phyloP scores from a whole-genome alignment of 2,113 vertebrate species.

The Dasyornis broadbenti region DNA sequence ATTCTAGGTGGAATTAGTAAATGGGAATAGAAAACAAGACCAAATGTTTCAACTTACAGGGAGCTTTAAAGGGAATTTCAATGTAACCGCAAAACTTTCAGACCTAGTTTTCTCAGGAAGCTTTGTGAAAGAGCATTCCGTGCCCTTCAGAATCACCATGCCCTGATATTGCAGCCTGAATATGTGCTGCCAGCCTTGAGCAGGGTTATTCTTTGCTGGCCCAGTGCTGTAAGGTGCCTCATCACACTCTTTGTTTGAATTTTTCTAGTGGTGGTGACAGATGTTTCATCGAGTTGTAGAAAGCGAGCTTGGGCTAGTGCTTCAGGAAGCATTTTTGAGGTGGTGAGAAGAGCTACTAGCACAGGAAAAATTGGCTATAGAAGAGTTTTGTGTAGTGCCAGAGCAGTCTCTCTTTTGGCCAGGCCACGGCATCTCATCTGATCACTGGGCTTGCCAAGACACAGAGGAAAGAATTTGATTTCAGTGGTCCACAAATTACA shows the following conservation, averaged over 20 bases:
- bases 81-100: background rate
- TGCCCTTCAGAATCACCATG: background rate
- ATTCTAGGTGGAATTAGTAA: background rate
- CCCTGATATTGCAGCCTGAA: background rate
- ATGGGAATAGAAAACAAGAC: background rate
- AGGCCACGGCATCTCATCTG: background rate
- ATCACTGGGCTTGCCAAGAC: conserved; percentile 18
- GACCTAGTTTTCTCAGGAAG: background rate
- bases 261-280: background rate
- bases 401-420: conserved; percentile 1
- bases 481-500: conserved; percentile 29
- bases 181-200: background rate
- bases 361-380: background rate
- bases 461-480: conserved; percentile 36
- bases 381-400: background rate
- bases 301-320: background rate
- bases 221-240: background rate
- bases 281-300: background rate
- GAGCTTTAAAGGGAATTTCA: background rate
- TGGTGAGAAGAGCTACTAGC: background rate
- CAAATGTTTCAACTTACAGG: background rate
- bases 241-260: background rate
- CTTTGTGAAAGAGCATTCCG: background rate
- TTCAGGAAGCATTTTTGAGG: background rate
- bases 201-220: background rate